Evolutionary conservation across 1,140 invertebrate species (phyloP).

Genomic region (Sweltsa coloradensis): DNA sequence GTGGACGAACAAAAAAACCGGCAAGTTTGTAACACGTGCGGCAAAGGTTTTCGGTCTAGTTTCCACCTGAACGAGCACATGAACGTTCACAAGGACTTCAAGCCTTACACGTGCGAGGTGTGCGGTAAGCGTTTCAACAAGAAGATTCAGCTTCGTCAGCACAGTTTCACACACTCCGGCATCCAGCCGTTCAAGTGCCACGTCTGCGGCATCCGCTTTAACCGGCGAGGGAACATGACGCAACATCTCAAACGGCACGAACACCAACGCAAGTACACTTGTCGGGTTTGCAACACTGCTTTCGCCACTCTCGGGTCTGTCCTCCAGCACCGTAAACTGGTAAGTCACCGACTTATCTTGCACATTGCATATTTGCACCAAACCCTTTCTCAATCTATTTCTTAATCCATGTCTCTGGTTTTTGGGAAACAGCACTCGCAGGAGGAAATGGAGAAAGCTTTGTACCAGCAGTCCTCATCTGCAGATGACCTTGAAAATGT

Average conservation of each 20-base stretch:
- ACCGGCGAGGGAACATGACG: conserved; percentile 30
- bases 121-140: conserved; percentile 34
- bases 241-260: conserved; percentile 26
- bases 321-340: conserved; percentile 8
- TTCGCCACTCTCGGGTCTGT: conserved; percentile 10
- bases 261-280: conserved; percentile 6
- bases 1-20: conserved; percentile 24
- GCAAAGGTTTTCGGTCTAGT: conserved; percentile 17
- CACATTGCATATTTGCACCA: no score
- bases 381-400: no score
- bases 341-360: no score
- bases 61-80: conserved; percentile 31
- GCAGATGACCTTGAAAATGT: conserved; percentile 4
- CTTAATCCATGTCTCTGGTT: no score
- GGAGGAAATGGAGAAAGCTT: conserved; percentile 5
- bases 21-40: conserved; percentile 4
- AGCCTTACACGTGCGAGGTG: conserved; percentile 31
- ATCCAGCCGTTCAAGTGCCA: conserved; percentile 38
- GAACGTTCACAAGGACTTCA: conserved; percentile 28
- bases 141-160: conserved; percentile 28
- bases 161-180: conserved; percentile 34
- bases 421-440: conserved; percentile 8
- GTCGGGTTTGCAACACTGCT: conserved; percentile 5
- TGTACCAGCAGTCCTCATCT: neutral
- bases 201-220: conserved; percentile 39